Evolutionary conservation across 2,888 invertebrate species (phyloP).

Genomic region (Lasioglossum oenotherae): DNA sequence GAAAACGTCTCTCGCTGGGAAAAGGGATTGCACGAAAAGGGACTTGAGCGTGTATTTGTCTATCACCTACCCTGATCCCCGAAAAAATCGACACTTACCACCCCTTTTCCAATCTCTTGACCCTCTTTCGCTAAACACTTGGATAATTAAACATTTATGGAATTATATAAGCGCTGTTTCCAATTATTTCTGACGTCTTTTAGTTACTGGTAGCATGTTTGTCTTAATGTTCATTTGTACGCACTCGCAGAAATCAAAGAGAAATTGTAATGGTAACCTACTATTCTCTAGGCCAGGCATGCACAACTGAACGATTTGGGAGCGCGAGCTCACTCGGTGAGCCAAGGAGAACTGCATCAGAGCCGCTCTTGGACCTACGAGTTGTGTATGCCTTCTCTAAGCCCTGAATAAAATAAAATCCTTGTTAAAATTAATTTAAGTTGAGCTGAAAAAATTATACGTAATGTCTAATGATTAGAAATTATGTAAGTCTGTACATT

Average conservation of each 20-base stretch:
- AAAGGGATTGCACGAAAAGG: constrained; percentile 4
- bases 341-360: too few relatives aligned
- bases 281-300: too few relatives aligned
- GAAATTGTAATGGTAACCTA: not conserved
- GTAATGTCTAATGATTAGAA: not conserved
- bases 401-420: not conserved
- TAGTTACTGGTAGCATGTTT: not conserved
- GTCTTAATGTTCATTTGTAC: not conserved
- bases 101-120: not conserved
- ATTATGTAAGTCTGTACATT: not conserved
- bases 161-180: too few relatives aligned
- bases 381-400: too few relatives aligned
- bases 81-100: not conserved
- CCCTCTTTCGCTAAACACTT: not conserved
- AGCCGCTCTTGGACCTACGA: too few relatives aligned
- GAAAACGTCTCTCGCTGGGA: constrained; percentile 9
- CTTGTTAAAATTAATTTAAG: not conserved
- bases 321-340: too few relatives aligned
- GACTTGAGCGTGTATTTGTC: not conserved
- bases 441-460: not conserved
- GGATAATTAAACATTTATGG: not conserved
- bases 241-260: not conserved
- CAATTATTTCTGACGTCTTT: not conserved
- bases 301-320: too few relatives aligned
- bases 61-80: not conserved